Base-by-base conservation (phyloP, 2,113 vertebrate genomes). In the Hypocryptadius cinnamomeus region DNA sequence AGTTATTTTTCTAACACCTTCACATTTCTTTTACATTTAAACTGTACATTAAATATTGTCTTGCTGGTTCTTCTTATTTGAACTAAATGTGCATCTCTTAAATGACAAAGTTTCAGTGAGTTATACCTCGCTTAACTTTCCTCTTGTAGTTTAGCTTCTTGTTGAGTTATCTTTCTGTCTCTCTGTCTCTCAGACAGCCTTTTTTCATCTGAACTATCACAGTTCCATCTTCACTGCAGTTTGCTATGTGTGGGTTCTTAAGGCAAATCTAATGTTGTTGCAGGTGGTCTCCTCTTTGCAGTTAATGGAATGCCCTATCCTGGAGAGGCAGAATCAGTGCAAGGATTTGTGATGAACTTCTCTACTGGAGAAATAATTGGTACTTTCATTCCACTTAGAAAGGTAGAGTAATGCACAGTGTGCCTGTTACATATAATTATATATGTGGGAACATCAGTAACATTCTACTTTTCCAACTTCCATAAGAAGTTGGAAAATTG, bases 291-390 rank as follows among this genome's bases (percentile, higher is more conserved):
- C 81, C 98, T 99, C 85, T 99, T 98, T 76, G 98, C 98, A 10
- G 98, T 99, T 63, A 99, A 99, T 94, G 99, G 99, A 66, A 98
- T 98, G 73, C 97, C 98, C 78, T 94, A 94, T 53, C 97, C 97
- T 96, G 98, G 96, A 39, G 96, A 89, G 51, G 92, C 90, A 21
- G 93, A 97, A 92, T 97, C 98, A 14, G 85, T 98, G 18, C 98
- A 97, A 97, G 99, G 99, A 71, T 99, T 99, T 97, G 97, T 98
- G 73, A 98, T 99, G 94, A 98, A 98, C 97, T 99, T 99, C 97
- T 98, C 99, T 84, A 99, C 92, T 80, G 98, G 98, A 78, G 98
- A 99, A 72, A 98, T 99, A 91, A 94, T 99, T 89, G 98, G 98
- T 77, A 97, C 97, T 65, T 99, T 99, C 96, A 96, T 95, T 82